These are phyloP conservation scores for Synanthedon vespiformis DNA, from an alignment of 2,888 invertebrate species.

Conservation along the genomic window DNA sequence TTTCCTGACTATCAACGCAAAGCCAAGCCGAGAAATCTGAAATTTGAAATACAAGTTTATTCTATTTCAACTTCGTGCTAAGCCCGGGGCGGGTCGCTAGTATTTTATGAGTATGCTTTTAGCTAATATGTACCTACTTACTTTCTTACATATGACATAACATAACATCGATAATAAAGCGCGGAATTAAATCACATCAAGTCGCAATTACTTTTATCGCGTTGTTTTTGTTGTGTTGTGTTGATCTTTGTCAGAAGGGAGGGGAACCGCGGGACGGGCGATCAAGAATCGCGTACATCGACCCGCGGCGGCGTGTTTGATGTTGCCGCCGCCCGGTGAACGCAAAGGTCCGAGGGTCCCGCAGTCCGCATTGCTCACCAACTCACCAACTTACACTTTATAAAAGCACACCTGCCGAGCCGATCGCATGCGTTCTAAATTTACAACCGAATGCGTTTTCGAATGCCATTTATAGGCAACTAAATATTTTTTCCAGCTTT, in stretches of 20 bases:
- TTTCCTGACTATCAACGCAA: too few species aligned
- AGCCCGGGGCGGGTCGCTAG: too few species aligned
- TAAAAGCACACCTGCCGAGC: constrained; percentile 26
- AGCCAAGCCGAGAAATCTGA: too few species aligned
- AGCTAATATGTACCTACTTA: too few species aligned
- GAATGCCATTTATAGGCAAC: too few species aligned
- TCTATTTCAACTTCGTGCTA: too few species aligned
- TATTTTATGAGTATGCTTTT: too few species aligned
- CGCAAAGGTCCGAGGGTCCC: constrained; percentile 20
- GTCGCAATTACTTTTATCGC: constrained; percentile 10
- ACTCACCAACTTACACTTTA: constrained; percentile 12
- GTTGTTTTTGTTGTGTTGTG: not conserved
- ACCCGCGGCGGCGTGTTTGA: constrained; percentile 55
- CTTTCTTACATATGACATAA: too few species aligned
- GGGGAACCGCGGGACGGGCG: constrained; percentile 21
- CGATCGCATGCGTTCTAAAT: constrained; percentile 2
- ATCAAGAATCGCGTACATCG: constrained; percentile 59
- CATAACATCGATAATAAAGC: constrained; percentile 18
- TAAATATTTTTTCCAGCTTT: too few species aligned
- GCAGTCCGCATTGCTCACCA: constrained; percentile 1
- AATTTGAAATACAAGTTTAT: too few species aligned
- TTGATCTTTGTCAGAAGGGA: constrained; percentile 5
- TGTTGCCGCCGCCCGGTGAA: constrained; percentile 18
- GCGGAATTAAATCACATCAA: constrained; percentile 20
- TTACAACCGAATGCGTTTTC: not conserved